These are phyloP conservation scores for Rhagophthalmus giganteus DNA, from an alignment of 2,888 invertebrate species.

Conservation along the genomic window DNA sequence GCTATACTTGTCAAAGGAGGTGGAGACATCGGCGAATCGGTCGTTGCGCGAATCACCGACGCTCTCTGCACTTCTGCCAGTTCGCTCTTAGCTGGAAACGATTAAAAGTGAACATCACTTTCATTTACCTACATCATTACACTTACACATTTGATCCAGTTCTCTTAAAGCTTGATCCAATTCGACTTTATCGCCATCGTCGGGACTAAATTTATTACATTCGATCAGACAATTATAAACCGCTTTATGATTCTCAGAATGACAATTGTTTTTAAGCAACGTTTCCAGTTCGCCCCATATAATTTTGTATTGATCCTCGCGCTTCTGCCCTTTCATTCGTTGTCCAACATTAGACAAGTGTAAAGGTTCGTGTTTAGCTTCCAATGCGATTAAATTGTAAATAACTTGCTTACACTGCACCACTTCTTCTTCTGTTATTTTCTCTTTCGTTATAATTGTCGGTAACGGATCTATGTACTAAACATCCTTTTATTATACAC, in stretches of 20 bases:
- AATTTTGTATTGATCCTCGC: slow-evolving; percentile 88
- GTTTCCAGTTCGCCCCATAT: slow-evolving; percentile 90
- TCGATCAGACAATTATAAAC: slow-evolving; percentile 81
- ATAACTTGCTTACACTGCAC: slow-evolving; percentile 85
- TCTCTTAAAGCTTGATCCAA: slow-evolving; percentile 63
- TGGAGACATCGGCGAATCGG: slow-evolving; percentile 85
- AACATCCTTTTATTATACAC: slow-evolving; percentile 29
- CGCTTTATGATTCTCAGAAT: slow-evolving; percentile 76
- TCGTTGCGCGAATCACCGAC: slow-evolving; percentile 72
- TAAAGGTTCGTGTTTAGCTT: slow-evolving; percentile 81
- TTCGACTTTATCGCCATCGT: slow-evolving; percentile 65
- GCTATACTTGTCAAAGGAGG: slow-evolving; percentile 59
- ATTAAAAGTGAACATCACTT: neutral
- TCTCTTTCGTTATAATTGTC: slow-evolving; percentile 77
- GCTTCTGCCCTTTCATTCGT: slow-evolving; percentile 63
- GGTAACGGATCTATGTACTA: slow-evolving; percentile 82
- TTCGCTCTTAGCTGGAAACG: slow-evolving; percentile 15
- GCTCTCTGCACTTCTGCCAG: slow-evolving; percentile 46
- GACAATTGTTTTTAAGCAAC: slow-evolving; percentile 75
- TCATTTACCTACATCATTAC: too few relatives aligned
- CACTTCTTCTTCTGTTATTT: slow-evolving; percentile 82
- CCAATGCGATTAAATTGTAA: slow-evolving; percentile 76
- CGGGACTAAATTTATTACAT: slow-evolving; percentile 65
- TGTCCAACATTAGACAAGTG: slow-evolving; percentile 70
- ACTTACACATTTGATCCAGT: slow-evolving; percentile 59